Evolutionary conservation across 2,888 invertebrate species (phyloP), one percentile per base, ranked within the genome.

Genomic region (Drosophila testacea): DNA sequence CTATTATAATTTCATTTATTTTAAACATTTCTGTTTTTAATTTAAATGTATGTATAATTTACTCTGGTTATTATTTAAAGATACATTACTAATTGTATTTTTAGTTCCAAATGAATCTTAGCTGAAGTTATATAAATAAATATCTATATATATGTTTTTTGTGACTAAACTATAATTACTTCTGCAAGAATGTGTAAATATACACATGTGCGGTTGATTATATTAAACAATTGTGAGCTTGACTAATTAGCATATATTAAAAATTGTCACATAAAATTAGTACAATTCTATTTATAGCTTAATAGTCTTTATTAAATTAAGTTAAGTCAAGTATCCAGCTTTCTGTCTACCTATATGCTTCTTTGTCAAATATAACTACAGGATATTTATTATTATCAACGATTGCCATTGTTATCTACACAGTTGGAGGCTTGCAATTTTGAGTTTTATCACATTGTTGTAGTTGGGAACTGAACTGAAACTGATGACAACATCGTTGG

Each of bases 401-500:
- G 4, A 10, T 7, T 10, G 34, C 0, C 36, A 9, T 10, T 30
- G 6, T 41, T 32, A 22, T 39, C 36, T 39, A 27, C 41, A 57
- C 16, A 39, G 41, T 39, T 57, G 36, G 38, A 36, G 11, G 11
- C 32, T 57, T 41, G 52, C 30, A 30, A 34, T 51, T 46, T 34
- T 32, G 32, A 64, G 44, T 65, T 39, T 46, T 51, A 54, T 57
- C 62, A 34, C 30, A 59, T 77, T 47, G 2, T 27, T 16, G 41
- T 42, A 38, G 32, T 56, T 46, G 52, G 32, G 30, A 16, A 9
- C 42, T 32, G n/a, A 4, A 34, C n/a, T 57, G 63, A 48, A 60
- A 55, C 52, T 48, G 81, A 83, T 82, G 86, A 86, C 77, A 85
- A 79, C 69, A 79, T 72, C 44, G 54, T 61, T 38, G 60, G 52